Percentiles rank a stretch among this genome's conserved stretches.
phyloP scores from a whole-genome alignment of 2,888 invertebrate genomes.

The Aplocera efformata region DNA sequence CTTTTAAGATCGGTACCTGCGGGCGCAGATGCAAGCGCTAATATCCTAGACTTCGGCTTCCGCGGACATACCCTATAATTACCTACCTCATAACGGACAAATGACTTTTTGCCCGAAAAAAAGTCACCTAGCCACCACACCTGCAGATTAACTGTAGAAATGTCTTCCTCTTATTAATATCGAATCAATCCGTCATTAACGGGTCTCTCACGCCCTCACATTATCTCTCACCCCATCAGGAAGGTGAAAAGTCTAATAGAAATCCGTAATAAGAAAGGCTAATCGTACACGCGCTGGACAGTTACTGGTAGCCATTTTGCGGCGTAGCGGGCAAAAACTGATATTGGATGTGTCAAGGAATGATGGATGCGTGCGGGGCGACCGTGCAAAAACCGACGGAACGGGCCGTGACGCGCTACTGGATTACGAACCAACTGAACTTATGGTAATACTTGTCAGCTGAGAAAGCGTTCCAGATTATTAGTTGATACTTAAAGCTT shows the following conservation, averaged over 20 bases:
- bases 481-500: too few relatives aligned
- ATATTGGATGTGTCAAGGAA: conserved; percentile 79
- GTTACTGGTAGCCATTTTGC: conserved; percentile 58
- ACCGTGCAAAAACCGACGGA: conserved; percentile 66
- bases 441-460: neutral
- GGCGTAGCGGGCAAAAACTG: conserved; percentile 63
- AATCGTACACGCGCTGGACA: conserved; percentile 67
- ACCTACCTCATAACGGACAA: conserved; percentile 21
- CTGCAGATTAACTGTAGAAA: conserved; percentile 36
- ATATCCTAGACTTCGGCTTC: conserved; percentile 29
- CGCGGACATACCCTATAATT: conserved; percentile 25
- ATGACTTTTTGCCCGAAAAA: conserved; percentile 37
- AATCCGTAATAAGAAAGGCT: conserved; percentile 76
- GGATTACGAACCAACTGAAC: conserved; percentile 17
- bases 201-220: conserved; percentile 70
- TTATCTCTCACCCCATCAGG: conserved; percentile 77
- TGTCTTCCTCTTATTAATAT: conserved; percentile 68
- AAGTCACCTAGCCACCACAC: conserved; percentile 47
- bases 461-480: too few relatives aligned
- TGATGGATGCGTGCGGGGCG: conserved; percentile 70
- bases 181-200: conserved; percentile 77
- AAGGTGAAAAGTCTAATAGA: conserved; percentile 78
- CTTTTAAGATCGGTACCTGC: conserved; percentile 8
- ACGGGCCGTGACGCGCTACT: conserved; percentile 57
- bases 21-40: conserved; percentile 24